A percentile compares a stretch with the other conserved stretches of the same genome.
Evolutionary conservation across 1,140 invertebrate genomes (phyloP).

Genomic region (Heliconius hermathena): DNA sequence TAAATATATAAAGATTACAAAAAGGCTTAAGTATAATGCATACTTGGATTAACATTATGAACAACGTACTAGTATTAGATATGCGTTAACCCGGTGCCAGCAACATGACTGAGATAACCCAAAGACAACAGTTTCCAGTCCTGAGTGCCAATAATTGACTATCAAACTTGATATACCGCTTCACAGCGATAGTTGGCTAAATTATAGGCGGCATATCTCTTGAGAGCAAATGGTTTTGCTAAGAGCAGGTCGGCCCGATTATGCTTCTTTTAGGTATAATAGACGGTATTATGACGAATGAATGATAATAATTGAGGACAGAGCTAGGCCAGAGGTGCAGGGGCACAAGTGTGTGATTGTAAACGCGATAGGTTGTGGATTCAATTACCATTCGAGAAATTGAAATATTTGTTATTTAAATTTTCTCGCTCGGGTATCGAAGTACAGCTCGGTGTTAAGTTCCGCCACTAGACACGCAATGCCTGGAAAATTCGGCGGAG

Average conservation of each 20-base stretch:
- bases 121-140: conserved; percentile 61
- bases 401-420: no score
- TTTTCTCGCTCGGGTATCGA: no score
- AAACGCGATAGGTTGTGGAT: background rate
- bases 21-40: background rate
- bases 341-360: background rate
- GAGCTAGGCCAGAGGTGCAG: no score
- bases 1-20: background rate
- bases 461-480: no score
- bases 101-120: conserved; percentile 61
- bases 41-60: conserved; percentile 39
- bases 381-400: no score
- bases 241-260: conserved; percentile 25
- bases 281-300: background rate
- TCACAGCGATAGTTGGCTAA: conserved; percentile 67
- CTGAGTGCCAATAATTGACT: conserved; percentile 77
- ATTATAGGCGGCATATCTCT: conserved; percentile 55
- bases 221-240: conserved; percentile 46
- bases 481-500: no score
- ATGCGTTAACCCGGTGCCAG: conserved; percentile 47
- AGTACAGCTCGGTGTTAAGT: no score
- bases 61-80: conserved; percentile 59
- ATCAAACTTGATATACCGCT: conserved; percentile 77
- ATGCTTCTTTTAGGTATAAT: background rate
- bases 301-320: background rate